Evolutionary conservation across 2,113 vertebrate genomes (phyloP).

Genomic region (Perca schrenkii): DNA sequence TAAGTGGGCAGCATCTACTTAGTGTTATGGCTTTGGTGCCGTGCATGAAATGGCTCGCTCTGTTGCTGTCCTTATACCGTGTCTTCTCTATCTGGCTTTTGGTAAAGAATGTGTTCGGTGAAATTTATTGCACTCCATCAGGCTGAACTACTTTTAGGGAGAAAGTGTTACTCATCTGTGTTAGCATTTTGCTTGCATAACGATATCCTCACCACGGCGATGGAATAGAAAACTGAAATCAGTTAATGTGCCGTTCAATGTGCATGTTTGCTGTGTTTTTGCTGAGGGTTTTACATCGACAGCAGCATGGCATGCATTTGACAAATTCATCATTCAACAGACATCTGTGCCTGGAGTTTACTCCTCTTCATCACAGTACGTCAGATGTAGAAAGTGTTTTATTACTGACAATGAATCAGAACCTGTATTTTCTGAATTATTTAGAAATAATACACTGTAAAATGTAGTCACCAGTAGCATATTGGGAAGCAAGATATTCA

Average conservation of each 20-base stretch:
- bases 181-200: not conserved
- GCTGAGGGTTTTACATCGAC: slow-evolving; percentile 42
- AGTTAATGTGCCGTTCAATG: not conserved
- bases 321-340: slow-evolving; percentile 51
- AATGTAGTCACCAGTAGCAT: slow-evolving; percentile 20
- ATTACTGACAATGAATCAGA: slow-evolving; percentile 27
- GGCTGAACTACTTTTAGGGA: not conserved
- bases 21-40: slow-evolving; percentile 67
- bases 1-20: slow-evolving; percentile 78
- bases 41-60: slow-evolving; percentile 58
- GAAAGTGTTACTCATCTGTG: slow-evolving; percentile 3
- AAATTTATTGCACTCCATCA: slow-evolving; percentile 46
- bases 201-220: not conserved
- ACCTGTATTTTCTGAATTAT: not conserved
- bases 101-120: slow-evolving; percentile 32
- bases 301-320: slow-evolving; percentile 39
- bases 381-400: slow-evolving; percentile 31
- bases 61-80: slow-evolving; percentile 32
- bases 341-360: slow-evolving; percentile 9
- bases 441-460: slow-evolving; percentile 3
- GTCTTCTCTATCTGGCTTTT: slow-evolving; percentile 47
- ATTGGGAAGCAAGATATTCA: slow-evolving; percentile 12
- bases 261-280: slow-evolving; percentile 17
- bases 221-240: not conserved
- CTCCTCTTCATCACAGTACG: slow-evolving; percentile 38